Conservation (phyloP, 2,113 vertebrate genomes). For the Perca fluviatilis region DNA sequence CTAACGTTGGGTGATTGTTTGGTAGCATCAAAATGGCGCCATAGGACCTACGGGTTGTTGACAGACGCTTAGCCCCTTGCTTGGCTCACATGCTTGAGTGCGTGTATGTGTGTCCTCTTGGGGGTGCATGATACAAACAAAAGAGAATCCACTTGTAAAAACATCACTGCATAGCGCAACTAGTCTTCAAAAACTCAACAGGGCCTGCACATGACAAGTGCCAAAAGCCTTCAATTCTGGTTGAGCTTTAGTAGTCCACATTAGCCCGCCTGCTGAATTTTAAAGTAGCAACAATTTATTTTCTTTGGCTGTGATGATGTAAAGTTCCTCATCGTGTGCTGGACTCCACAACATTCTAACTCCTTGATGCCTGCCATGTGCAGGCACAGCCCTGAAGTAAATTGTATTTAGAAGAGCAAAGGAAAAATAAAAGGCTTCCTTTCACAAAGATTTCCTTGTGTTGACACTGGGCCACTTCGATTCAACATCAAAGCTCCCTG, state of each 20-base stretch:
- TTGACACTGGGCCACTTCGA: constrained; percentile 46
- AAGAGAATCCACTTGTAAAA: neutral
- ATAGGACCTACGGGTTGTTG: too few relatives aligned
- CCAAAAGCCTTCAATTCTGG: neutral
- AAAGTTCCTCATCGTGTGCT: neutral
- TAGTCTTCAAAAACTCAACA: neutral
- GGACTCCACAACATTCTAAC: neutral
- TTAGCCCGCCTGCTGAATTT: neutral
- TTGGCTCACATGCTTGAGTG: neutral
- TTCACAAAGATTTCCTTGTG: constrained; percentile 20
- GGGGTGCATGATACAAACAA: neutral
- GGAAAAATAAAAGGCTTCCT: constrained; percentile 25
- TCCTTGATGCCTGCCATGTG: constrained; percentile 13
- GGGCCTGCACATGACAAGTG: neutral
- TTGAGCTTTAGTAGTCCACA: neutral
- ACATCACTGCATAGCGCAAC: neutral
- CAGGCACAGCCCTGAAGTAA: neutral
- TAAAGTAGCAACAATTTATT: too few relatives aligned
- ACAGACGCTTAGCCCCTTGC: neutral
- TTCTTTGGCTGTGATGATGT: neutral
- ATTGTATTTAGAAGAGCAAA: constrained; percentile 45
- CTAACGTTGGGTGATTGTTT: too few relatives aligned
- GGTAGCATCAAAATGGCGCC: too few relatives aligned
- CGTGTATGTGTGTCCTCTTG: neutral
- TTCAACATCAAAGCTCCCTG: constrained; percentile 39